Conservation (phyloP, 2,113 vertebrate species). For the Scatophagus argus region DNA sequence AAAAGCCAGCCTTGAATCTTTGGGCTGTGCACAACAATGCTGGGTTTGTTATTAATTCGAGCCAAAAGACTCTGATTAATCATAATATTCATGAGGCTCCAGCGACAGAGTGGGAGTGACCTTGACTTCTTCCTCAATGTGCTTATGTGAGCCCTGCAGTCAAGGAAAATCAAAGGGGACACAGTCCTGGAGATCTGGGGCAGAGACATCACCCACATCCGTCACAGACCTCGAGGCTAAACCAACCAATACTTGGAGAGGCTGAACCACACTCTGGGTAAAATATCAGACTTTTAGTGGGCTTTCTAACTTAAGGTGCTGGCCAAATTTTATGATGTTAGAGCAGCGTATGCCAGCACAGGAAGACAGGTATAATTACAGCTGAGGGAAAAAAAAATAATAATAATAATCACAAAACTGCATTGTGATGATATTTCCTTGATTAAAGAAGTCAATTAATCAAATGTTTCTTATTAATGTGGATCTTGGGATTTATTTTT, state of each 20-base stretch:
- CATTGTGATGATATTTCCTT: slow-evolving; percentile 14
- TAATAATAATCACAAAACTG: slow-evolving; percentile 35
- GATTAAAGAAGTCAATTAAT: slow-evolving; percentile 40
- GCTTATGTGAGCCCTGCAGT: slow-evolving; percentile 74
- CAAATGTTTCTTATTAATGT: slow-evolving; percentile 32
- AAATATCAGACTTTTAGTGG: slow-evolving; percentile 60
- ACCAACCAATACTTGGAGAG: slow-evolving; percentile 53
- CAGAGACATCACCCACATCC: slow-evolving; percentile 77
- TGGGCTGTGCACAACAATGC: slow-evolving; percentile 57
- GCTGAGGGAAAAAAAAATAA: slow-evolving; percentile 15
- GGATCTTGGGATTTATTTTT: slow-evolving; percentile 3
- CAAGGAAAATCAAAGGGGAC: slow-evolving; percentile 81
- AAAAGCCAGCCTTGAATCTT: slow-evolving; percentile 65
- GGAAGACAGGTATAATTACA: not conserved
- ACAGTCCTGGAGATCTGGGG: slow-evolving; percentile 78
- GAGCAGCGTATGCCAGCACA: slow-evolving; percentile 6
- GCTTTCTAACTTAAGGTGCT: slow-evolving; percentile 49
- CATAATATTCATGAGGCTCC: slow-evolving; percentile 83
- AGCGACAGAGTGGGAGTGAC: slow-evolving; percentile 75
- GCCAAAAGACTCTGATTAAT: slow-evolving; percentile 80
- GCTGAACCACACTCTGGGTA: slow-evolving; percentile 59
- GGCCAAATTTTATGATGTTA: slow-evolving; percentile 47
- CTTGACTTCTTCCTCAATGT: slow-evolving; percentile 79
- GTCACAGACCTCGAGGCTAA: slow-evolving; percentile 76
- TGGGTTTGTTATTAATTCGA: slow-evolving; percentile 74